Percentiles rank a stretch among this genome's conserved stretches.
phyloP scores from a whole-genome alignment of 92 coral and sea anemone species.

The Chrysogorgia sp. region DNA sequence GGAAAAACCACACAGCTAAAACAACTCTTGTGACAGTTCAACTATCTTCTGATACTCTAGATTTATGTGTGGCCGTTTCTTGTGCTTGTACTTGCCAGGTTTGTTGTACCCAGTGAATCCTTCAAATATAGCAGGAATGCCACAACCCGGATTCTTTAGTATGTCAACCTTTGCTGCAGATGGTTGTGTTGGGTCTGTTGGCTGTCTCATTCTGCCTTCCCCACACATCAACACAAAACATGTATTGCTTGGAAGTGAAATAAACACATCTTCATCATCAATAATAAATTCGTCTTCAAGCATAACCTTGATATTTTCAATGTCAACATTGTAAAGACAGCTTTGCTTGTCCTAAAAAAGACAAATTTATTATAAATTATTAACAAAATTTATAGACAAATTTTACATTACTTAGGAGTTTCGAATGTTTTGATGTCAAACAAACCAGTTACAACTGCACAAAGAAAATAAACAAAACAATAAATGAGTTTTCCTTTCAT shows the following conservation, averaged over 20 bases:
- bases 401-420: not conserved
- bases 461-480: not conserved
- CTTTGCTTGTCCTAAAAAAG: constrained; percentile 32
- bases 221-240: constrained; percentile 23
- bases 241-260: constrained; percentile 29
- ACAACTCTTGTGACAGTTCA: constrained; percentile 33
- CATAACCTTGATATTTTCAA: not conserved
- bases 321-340: constrained; percentile 23
- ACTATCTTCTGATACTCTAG: constrained; percentile 17
- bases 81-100: constrained; percentile 47
- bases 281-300: constrained; percentile 32
- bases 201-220: constrained; percentile 7
- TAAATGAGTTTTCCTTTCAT: not conserved
- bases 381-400: not conserved
- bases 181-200: constrained; percentile 19
- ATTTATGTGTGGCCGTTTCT: constrained; percentile 31
- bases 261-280: constrained; percentile 46
- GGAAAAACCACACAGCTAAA: constrained; percentile 30
- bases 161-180: constrained; percentile 38
- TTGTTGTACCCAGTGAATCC: constrained; percentile 36
- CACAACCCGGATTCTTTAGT: constrained; percentile 34
- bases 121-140: constrained; percentile 39
- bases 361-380: not conserved
- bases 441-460: not conserved
- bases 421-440: not conserved